These are phyloP conservation scores for Meda fulgida DNA, from an alignment of 2,797 vertebrate species.

Conservation along the genomic window DNA sequence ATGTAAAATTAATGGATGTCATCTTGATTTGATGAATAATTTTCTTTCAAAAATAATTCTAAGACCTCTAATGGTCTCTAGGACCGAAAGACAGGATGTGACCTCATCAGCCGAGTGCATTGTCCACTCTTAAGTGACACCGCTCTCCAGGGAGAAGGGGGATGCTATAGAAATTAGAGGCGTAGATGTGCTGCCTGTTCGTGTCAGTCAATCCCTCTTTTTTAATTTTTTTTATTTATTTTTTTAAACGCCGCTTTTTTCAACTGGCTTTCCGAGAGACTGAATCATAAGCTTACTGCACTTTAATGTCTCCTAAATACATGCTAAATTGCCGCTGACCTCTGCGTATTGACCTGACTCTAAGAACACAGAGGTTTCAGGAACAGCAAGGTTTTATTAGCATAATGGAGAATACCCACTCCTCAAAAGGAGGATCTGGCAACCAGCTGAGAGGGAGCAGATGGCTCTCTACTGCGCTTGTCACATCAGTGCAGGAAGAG, in stretches of 20 bases:
- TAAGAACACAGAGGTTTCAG: not conserved
- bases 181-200: not conserved
- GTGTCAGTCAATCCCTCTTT: constrained; percentile 4
- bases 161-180: constrained; percentile 29
- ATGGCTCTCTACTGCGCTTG: constrained; percentile 43
- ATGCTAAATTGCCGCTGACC: not conserved
- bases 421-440: constrained; percentile 31
- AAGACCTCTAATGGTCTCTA: not conserved
- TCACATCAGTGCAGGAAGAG: constrained; percentile 42
- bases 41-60: not conserved
- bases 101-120: constrained; percentile 22
- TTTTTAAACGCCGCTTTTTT: not conserved
- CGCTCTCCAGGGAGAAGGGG: constrained; percentile 19
- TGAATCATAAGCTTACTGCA: not conserved
- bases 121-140: constrained; percentile 15
- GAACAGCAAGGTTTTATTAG: constrained; percentile 21
- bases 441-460: constrained; percentile 45
- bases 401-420: constrained; percentile 20
- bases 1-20: not conserved
- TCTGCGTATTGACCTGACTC: constrained; percentile 31
- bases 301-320: not conserved
- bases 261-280: not conserved
- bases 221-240: too few relatives aligned
- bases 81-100: not conserved
- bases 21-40: not conserved